Percentiles rank a stretch among this genome's conserved stretches.
phyloP scores from a whole-genome alignment of 23 tunicate species.

The Oikopleura dioica region DNA sequence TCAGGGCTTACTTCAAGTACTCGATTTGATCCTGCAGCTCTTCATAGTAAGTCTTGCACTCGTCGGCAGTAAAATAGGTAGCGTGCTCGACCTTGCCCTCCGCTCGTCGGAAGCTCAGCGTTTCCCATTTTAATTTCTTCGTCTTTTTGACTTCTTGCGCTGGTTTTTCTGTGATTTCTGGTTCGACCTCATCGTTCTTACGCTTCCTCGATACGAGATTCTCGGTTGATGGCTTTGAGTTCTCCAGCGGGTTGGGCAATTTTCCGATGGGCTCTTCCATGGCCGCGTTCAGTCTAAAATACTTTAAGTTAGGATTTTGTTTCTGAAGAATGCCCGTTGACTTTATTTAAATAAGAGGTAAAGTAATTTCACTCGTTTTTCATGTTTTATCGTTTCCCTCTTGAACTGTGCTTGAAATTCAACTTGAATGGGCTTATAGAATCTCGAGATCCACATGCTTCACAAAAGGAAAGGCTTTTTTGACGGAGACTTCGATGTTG shows the following conservation, averaged over 20 bases:
- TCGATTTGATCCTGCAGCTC: background rate
- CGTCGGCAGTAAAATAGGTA: background rate
- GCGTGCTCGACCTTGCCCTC: background rate
- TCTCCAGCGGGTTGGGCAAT: background rate
- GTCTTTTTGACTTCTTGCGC: background rate
- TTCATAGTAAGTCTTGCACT: background rate
- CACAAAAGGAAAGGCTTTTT: conserved; percentile 35
- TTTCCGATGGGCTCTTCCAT: conserved; percentile 14
- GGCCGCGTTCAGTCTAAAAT: too few species aligned
- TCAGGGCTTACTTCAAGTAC: conserved; percentile 3
- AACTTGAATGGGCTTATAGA: conserved; percentile 12
- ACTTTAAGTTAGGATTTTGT: too few species aligned
- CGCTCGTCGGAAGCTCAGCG: background rate
- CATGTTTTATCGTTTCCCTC: too few species aligned
- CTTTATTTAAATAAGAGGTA: too few species aligned
- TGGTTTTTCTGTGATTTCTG: background rate
- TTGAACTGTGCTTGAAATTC: too few species aligned
- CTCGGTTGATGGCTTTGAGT: too few species aligned
- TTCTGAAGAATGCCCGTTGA: too few species aligned
- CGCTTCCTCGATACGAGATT: background rate
- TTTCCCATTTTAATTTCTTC: conserved; percentile 5
- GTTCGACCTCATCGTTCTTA: background rate
- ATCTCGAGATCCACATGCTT: conserved; percentile 85
- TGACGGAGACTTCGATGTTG: conserved; percentile 45
- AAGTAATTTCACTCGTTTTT: too few species aligned